Percentiles rank a stretch among this genome's conserved stretches.
Conservation (phyloP, 2,797 vertebrate species). For the Pseudochirops cupreus region DNA sequence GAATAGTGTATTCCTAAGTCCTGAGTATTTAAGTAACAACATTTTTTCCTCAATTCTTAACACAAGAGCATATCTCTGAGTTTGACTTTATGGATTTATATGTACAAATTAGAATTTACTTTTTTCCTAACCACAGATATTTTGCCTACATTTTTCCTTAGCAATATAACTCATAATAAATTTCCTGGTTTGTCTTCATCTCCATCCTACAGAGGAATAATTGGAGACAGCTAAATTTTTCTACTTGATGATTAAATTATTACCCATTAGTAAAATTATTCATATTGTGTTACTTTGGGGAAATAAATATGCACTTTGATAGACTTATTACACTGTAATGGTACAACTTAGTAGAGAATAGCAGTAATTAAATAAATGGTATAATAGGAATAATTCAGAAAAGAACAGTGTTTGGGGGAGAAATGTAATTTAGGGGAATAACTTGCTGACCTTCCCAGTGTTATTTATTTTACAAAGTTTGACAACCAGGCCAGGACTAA, state of each 20-base stretch:
- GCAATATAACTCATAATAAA: background rate
- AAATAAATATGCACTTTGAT: background rate
- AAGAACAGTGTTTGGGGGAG: background rate
- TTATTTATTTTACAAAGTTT: background rate
- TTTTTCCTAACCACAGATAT: background rate
- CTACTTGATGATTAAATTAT: accelerated
- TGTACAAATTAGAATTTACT: background rate
- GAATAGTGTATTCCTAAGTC: background rate
- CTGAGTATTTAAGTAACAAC: background rate
- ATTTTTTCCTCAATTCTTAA: background rate
- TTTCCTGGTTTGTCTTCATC: background rate
- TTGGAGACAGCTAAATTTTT: background rate
- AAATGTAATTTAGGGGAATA: no score
- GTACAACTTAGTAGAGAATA: accelerated
- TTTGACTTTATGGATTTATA: background rate
- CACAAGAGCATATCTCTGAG: background rate
- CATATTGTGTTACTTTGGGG: background rate
- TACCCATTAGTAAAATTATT: background rate
- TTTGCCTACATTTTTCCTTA: background rate
- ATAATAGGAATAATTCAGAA: accelerated
- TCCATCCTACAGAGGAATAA: background rate
- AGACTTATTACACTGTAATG: accelerated
- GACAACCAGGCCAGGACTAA: background rate
- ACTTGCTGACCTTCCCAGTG: background rate
- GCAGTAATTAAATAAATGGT: background rate